Base-by-base conservation (phyloP, 2,888 invertebrate genomes). In the Pediacus dermestoides region DNA sequence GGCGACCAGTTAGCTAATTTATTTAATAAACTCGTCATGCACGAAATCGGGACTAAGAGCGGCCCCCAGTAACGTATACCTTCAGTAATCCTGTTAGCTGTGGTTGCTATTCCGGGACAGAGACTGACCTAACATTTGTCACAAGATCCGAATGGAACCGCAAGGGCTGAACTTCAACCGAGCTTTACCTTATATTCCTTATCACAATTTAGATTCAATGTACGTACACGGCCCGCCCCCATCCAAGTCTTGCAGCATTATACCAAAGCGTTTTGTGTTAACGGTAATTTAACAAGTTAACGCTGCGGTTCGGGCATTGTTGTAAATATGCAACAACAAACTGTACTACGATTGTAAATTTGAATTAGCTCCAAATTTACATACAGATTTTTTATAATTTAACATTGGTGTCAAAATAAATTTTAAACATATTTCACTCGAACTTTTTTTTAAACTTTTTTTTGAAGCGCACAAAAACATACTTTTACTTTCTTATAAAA, bases 11-110 rank as follows among this genome's bases (percentile, higher is more conserved):
- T 44, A 44, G 50, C 47, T 58, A 61, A 63, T 64, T 58, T 55
- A 61, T 61, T 61, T 63, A 61, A 60, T 60, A 60, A 63, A 63
- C 58, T 63, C 59, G 57, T 62, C 61, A 62, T 64, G 61, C 63
- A 63, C 60, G 57, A 61, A 63, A 63, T 61, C 60, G 56, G 55
- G 52, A 51, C 53, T 57, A 54, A 56, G 52, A 57, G 57, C 57
- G 48, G 36, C 46, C 48, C 6, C 28, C 28, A 14, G 57, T 55
- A 55, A 57, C 54, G 57, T 57, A 60, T 58, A 58, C 61, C 60
- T 55, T 45, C 52, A 45, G 52, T 63, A 65, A 64, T 64, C 63
- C 60, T 58, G 62, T 64, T 60, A 59, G 60, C 57, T 61, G 61
- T 48, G 60, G 64, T 61, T 60, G 48, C 54, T 56, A 61, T 61